Evolutionary conservation across 2,113 vertebrate species (phyloP), one percentile per base, ranked within the genome.

Genomic region (Theristicus caerulescens): DNA sequence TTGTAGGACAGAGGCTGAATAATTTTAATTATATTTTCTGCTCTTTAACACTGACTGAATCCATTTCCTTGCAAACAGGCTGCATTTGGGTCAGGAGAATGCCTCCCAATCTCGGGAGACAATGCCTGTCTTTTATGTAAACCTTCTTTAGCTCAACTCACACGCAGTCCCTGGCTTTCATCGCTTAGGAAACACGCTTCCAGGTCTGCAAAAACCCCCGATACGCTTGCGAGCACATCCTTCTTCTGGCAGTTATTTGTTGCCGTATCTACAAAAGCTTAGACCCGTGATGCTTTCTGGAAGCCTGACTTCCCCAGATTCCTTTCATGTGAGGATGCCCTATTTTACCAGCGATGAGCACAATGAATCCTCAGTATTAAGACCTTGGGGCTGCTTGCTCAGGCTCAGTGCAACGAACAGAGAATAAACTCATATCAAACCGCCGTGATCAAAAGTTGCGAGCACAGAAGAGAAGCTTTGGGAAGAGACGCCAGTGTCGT

Each of bases 81-180:
- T 36, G 78, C 7, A 79, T 91, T 27, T 93, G 91, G 95, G 94
- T 89, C 95, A 91, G 88, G 66, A 92, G 44, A 55, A 67, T 31
- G 64, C 51, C 52, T 93, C 81, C 66, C 69, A 16, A 22, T 38
- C 64, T 42, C 47, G 0, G 42, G 34, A 82, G 34, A 95, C 90
- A 96, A 93, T 55, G 87, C 65, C 70, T 55, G 65, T 57, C 73
- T 85, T 93, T 61, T 15, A 12, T 54, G 29, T 9, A 17, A 44
- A 70, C 61, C 86, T 76, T 31, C 54, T 52, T 16, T 14, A 86
- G 72, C 58, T 3, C 73, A 29, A 5, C 81, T 82, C 79, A 40
- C 49, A 15, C 9, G 47, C 2, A 0, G 52, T 71, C 73, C 69
- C 66, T 8, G 82, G 47, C 52, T 70, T 52, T 38, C 49, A 34